Evolutionary conservation across 2,113 vertebrate genomes (phyloP), one percentile per base, ranked within the genome.

Genomic region (Axis porcinus): DNA sequence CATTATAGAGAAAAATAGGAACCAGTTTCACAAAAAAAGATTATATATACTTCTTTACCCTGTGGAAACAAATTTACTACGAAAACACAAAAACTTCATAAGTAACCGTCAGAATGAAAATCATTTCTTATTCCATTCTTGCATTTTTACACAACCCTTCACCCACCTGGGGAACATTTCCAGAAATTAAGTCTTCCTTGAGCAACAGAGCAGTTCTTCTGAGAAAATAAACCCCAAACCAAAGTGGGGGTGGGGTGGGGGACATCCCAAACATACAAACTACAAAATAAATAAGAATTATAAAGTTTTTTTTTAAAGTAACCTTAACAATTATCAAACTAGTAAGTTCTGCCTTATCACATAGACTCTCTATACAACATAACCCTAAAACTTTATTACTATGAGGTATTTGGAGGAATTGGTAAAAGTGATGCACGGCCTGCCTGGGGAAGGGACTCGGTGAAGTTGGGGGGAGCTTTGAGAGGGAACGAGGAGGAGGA

Each of bases 401-500:
- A 99, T 99, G 99, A 99, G 99, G 99, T 99, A 99, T 99, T 99
- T 99, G 99, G 99, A 99, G 99, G 99, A 99, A 99, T 99, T 99
- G 99, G 99, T 99, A 99, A 99, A 99, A 99, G 99, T 99, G 98
- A 99, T 99, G 99, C 99, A 99, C 99, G 99, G 99, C 99, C 99
- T 99, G 99, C 99, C 99, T 99, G 97, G 98, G 78, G 96, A 98
- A 98, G 98, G 98, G 98, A 97, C 98, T 98, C 96, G 47, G 94
- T 62, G 97, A 98, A 93, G 92, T 96, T 86, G 97, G 96, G 82
- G 62, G 58, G 60, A 87, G 27, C 2, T 86, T 98, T 52, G 30
- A 92, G 93, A 97, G 96, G 97, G 97, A 90, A 96, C 55, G 93
- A 98, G 98, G 98, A 98, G 98, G 99, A 99, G 98, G 99, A 99